Conservation (phyloP, 2,113 vertebrate species). For the Corythoichthys intestinalis region DNA sequence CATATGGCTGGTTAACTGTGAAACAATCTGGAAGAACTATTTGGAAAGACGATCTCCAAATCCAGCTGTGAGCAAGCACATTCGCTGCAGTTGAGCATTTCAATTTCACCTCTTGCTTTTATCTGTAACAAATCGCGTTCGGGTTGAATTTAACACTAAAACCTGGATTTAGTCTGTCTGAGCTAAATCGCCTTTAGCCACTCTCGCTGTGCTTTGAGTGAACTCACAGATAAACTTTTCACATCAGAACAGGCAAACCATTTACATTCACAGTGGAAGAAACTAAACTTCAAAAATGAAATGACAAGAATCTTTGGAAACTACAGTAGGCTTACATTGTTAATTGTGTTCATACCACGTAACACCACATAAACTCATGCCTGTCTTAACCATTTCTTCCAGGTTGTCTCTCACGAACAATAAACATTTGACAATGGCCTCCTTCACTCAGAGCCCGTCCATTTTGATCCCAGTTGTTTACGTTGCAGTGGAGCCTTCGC, state of each 20-base stretch:
- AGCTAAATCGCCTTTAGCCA: background rate
- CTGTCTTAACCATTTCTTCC: background rate
- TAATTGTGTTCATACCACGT: background rate
- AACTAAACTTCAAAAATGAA: background rate
- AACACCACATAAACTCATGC: background rate
- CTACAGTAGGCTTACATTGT: background rate
- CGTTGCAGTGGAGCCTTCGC: conserved; percentile 11
- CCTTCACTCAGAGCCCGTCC: conserved; percentile 1
- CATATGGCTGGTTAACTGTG: conserved; percentile 21
- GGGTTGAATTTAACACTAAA: conserved; percentile 1
- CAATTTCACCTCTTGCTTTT: conserved; percentile 11
- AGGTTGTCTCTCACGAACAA: conserved; percentile 6
- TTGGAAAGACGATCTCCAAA: conserved; percentile 9
- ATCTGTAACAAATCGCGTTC: background rate
- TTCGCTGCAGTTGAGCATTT: background rate
- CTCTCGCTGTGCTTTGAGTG: background rate
- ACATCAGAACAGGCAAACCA: background rate
- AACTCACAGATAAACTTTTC: background rate
- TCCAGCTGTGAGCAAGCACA: conserved; percentile 12
- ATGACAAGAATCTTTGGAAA: background rate
- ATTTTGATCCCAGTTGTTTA: conserved; percentile 38
- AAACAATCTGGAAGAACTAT: conserved; percentile 33
- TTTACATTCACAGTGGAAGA: background rate
- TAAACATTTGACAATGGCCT: background rate
- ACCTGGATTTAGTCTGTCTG: conserved; percentile 7